Conservation (phyloP, 1,140 invertebrate genomes). For the Bombus consobrinus region DNA sequence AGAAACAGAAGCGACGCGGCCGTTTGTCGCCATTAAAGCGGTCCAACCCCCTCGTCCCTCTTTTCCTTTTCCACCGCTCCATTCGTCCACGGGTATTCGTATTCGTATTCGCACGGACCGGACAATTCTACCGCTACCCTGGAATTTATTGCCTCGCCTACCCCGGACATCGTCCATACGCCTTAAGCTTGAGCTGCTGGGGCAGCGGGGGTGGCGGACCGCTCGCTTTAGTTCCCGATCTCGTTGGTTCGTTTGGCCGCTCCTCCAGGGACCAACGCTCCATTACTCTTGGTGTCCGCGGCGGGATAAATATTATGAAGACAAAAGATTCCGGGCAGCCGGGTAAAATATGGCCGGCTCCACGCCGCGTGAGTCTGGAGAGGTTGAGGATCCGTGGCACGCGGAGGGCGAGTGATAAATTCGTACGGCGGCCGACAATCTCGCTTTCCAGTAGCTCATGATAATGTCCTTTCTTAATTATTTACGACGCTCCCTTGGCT, state of each 20-base stretch:
- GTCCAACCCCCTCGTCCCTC: background rate
- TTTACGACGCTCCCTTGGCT: conserved; percentile 64
- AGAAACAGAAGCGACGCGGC: background rate
- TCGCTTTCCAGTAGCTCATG: conserved; percentile 62
- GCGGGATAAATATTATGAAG: conserved; percentile 78
- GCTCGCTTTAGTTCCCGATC: conserved; percentile 66
- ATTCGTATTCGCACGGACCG: conserved; percentile 37
- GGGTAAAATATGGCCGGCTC: conserved; percentile 70
- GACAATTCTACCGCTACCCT: conserved; percentile 43
- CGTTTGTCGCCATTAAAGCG: background rate
- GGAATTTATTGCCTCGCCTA: conserved; percentile 65
- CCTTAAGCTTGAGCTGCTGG: conserved; percentile 40
- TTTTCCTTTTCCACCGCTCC: background rate
- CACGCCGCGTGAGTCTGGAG: background rate
- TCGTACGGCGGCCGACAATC: conserved; percentile 59
- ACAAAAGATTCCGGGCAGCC: conserved; percentile 76
- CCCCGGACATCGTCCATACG: conserved; percentile 26
- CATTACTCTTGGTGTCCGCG: conserved; percentile 68
- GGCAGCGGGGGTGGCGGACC: background rate
- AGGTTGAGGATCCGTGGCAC: conserved; percentile 14
- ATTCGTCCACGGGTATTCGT: background rate
- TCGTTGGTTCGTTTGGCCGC: conserved; percentile 54
- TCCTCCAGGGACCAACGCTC: conserved; percentile 59
- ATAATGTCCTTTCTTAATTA: conserved; percentile 74
- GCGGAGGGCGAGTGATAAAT: conserved; percentile 70